phyloP scores from a whole-genome alignment of 2,888 invertebrate genomes.

The Microplitis deprimator region DNA sequence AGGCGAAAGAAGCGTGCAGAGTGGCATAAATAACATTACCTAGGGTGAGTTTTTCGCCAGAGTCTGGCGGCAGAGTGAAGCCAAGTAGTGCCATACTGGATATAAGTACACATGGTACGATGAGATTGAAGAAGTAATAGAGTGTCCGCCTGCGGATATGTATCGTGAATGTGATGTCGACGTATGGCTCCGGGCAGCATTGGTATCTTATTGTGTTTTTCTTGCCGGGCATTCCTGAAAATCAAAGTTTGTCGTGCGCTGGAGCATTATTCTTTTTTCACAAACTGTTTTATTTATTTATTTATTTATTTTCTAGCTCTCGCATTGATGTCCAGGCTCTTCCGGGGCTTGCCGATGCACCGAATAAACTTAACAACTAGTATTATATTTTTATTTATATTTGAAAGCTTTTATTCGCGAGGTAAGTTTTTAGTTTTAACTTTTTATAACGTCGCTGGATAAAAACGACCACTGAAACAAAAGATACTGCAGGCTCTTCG shows the following conservation, averaged over 20 bases:
- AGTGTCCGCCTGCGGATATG: slow-evolving; percentile 95
- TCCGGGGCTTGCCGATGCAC: slow-evolving; percentile 19
- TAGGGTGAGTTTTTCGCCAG: slow-evolving; percentile 95
- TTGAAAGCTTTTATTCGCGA: background rate
- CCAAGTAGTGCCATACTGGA: slow-evolving; percentile 98
- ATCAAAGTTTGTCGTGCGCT: slow-evolving; percentile 43
- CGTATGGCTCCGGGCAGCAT: slow-evolving; percentile 94
- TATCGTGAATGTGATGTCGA: slow-evolving; percentile 97
- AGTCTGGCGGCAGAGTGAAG: slow-evolving; percentile 98
- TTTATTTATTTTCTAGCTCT: background rate
- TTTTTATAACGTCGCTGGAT: background rate
- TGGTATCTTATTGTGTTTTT: slow-evolving; percentile 92
- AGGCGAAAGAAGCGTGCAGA: slow-evolving; percentile 48
- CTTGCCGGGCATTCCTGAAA: slow-evolving; percentile 90
- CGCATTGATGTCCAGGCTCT: background rate
- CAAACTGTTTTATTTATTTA: background rate
- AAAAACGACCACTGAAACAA: background rate
- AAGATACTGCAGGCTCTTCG: background rate
- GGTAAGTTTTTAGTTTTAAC: background rate
- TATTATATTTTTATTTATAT: background rate
- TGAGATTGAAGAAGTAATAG: slow-evolving; percentile 99
- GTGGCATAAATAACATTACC: slow-evolving; percentile 76
- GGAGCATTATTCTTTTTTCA: slow-evolving; percentile 38
- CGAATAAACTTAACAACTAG: background rate
- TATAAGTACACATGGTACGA: slow-evolving; percentile 98